Conservation (phyloP, 1,140 invertebrate genomes). For the Rhyacophila brunnea region DNA sequence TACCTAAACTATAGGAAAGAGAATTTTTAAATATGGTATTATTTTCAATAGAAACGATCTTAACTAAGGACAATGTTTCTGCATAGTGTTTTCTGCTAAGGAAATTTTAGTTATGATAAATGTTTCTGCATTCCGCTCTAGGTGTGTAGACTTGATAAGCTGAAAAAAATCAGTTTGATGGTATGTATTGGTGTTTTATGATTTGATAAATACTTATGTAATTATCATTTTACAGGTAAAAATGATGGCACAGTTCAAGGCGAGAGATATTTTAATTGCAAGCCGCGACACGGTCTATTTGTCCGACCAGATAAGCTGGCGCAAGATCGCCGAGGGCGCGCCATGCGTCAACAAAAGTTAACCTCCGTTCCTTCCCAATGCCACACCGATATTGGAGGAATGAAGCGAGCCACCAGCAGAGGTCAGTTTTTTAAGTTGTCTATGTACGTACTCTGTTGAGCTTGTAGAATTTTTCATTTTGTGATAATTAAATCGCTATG, state of each 20-base stretch:
- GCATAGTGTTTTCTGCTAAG: too few relatives aligned
- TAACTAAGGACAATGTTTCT: too few relatives aligned
- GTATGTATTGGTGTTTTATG: constrained; percentile 1
- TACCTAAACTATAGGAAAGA: too few relatives aligned
- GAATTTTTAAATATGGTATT: too few relatives aligned
- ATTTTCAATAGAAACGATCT: too few relatives aligned
- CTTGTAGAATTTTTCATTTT: too few relatives aligned
- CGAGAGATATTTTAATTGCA: constrained; percentile 85
- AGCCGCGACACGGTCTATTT: constrained; percentile 87
- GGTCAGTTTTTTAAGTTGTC: constrained; percentile 48
- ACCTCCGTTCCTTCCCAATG: constrained; percentile 42
- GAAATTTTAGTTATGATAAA: too few relatives aligned
- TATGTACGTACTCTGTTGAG: too few relatives aligned
- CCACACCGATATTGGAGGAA: constrained; percentile 35
- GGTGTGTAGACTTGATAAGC: too few relatives aligned
- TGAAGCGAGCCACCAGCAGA: constrained; percentile 50
- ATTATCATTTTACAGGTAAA: constrained; percentile 65
- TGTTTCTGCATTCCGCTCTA: too few relatives aligned
- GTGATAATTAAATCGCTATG: too few relatives aligned
- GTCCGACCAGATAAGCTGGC: constrained; percentile 84
- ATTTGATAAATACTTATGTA: constrained; percentile 6
- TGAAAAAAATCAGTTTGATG: too few relatives aligned
- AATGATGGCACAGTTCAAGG: constrained; percentile 92
- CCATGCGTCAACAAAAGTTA: constrained; percentile 64
- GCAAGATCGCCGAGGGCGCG: constrained; percentile 74